These are phyloP conservation scores for Meandrusa payeni DNA, from an alignment of 2,888 invertebrate species.

Conservation along the genomic window DNA sequence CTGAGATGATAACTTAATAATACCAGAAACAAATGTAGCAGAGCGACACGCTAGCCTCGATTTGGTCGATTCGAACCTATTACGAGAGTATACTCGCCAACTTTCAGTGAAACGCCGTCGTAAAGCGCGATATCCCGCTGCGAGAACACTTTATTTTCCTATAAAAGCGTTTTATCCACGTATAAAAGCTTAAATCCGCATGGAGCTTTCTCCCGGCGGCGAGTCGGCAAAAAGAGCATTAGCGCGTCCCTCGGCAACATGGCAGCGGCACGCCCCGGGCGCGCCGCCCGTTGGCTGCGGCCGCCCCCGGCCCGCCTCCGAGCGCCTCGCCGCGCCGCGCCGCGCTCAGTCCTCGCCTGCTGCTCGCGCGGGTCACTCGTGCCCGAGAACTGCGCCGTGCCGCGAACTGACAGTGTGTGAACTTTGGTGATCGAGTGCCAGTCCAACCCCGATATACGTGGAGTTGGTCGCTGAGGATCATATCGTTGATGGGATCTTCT, in stretches of 20 bases:
- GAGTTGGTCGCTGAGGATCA: not conserved
- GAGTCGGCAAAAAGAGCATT: conserved; percentile 75
- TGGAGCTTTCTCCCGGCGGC: conserved; percentile 75
- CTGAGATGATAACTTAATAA: conserved; percentile 7
- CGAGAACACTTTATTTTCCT: conserved; percentile 78
- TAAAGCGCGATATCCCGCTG: conserved; percentile 77
- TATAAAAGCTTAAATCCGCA: conserved; percentile 80
- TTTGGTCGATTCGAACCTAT: conserved; percentile 66
- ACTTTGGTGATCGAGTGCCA: conserved; percentile 32
- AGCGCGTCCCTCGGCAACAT: conserved; percentile 67
- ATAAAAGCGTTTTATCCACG: conserved; percentile 80
- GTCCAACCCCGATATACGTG: conserved; percentile 8
- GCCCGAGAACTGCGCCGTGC: conserved; percentile 16
- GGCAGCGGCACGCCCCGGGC: conserved; percentile 34
- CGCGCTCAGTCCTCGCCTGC: conserved; percentile 48
- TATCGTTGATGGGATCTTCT: conserved; percentile 27
- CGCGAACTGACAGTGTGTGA: conserved; percentile 25
- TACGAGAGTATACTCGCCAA: conserved; percentile 69
- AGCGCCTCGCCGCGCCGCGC: conserved; percentile 34
- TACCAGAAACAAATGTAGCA: conserved; percentile 12
- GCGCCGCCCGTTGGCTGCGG: conserved; percentile 36
- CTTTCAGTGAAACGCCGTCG: conserved; percentile 73
- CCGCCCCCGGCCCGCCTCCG: conserved; percentile 42
- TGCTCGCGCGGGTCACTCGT: conserved; percentile 35
- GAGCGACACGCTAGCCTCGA: conserved; percentile 45